Percentiles rank a stretch among this genome's conserved stretches.
phyloP scores from a whole-genome alignment of 2,113 vertebrate genomes.

The Notarius lentiginosus region DNA sequence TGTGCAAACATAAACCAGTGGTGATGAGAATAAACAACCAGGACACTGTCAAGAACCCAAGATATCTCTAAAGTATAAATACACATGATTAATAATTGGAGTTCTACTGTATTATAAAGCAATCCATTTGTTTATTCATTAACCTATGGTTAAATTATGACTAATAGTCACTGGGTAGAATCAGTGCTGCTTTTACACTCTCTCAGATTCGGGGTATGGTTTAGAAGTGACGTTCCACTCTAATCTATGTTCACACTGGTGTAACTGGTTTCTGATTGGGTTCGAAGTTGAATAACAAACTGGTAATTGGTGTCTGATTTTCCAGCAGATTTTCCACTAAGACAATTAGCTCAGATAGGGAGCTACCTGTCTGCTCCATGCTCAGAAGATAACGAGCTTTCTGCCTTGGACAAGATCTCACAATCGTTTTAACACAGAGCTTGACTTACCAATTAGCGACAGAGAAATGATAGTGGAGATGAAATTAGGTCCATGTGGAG shows the following conservation, averaged over 20 bases:
- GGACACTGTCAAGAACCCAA: too few relatives aligned
- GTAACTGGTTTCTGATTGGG: not conserved
- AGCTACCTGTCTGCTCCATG: not conserved
- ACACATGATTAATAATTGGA: too few relatives aligned
- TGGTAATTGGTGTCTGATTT: not conserved
- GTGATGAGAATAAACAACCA: too few relatives aligned
- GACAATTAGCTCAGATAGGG: not conserved
- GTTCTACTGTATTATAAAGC: too few relatives aligned
- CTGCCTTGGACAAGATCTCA: not conserved
- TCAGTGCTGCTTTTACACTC: not conserved
- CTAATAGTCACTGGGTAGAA: too few relatives aligned
- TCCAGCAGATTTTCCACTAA: not conserved
- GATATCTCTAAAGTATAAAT: too few relatives aligned
- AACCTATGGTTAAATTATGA: too few relatives aligned
- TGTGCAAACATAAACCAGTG: not conserved
- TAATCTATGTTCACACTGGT: not conserved
- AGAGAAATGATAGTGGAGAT: not conserved
- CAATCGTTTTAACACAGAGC: not conserved
- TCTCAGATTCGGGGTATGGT: not conserved
- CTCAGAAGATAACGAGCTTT: not conserved
- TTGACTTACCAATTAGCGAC: constrained; percentile 8
- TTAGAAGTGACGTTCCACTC: not conserved
- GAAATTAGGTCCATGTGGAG: not conserved
- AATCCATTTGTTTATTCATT: too few relatives aligned
- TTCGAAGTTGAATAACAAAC: not conserved